Percentiles rank a stretch among this genome's conserved stretches.
phyloP scores from a whole-genome alignment of 2,888 invertebrate species.

The Podotricha telesiphe region DNA sequence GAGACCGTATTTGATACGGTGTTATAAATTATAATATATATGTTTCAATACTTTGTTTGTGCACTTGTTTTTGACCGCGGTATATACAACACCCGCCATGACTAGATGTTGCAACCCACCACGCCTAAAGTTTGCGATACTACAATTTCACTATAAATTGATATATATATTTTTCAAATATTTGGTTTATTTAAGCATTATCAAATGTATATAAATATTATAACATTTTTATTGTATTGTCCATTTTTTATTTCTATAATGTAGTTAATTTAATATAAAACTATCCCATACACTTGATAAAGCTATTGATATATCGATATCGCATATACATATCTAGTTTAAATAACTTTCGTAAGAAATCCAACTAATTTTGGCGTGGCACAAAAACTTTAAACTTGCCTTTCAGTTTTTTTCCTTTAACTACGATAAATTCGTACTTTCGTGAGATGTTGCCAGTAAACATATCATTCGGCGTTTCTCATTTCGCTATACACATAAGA shows the following conservation, averaged over 20 bases:
- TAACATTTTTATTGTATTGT: slow-evolving; percentile 4
- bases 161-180: not conserved
- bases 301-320: slow-evolving; percentile 25
- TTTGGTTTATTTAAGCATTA: slow-evolving; percentile 3
- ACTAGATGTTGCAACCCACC: slow-evolving; percentile 45
- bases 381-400: slow-evolving; percentile 42
- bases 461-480: slow-evolving; percentile 82
- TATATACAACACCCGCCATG: slow-evolving; percentile 46
- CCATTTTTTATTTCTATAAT: not conserved
- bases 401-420: slow-evolving; percentile 49
- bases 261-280: not conserved
- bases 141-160: not conserved
- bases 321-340: slow-evolving; percentile 27
- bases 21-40: slow-evolving; percentile 71
- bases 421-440: slow-evolving; percentile 78
- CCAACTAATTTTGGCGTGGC: slow-evolving; percentile 47
- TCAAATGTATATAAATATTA: not conserved
- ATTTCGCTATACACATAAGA: slow-evolving; percentile 56
- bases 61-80: slow-evolving; percentile 58
- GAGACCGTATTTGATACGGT: slow-evolving; percentile 76
- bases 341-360: slow-evolving; percentile 35
- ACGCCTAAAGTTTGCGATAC: slow-evolving; percentile 19
- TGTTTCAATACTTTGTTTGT: slow-evolving; percentile 75
- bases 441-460: slow-evolving; percentile 80
- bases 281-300: slow-evolving; percentile 14